Base-by-base conservation (phyloP, 2,113 vertebrate genomes). In the Gymnocephalus cernua region DNA sequence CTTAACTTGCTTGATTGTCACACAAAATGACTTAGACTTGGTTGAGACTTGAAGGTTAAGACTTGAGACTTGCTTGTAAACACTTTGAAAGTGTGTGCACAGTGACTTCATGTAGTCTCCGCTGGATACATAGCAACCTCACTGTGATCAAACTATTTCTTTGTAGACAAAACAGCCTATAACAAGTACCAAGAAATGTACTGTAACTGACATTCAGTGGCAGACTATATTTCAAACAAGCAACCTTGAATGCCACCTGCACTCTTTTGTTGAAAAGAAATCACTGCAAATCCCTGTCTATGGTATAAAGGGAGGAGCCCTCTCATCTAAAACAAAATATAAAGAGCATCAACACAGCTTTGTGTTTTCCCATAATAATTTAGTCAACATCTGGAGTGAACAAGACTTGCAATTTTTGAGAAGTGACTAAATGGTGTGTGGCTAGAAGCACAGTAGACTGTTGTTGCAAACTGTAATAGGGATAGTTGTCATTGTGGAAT, bases 71-170 rank as follows among this genome's bases (percentile, higher is more conserved):
- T n/a, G n/a, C n/a, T n/a, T n/a, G n/a, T n/a, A n/a, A n/a, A n/a
- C n/a, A n/a, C n/a, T n/a, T n/a, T n/a, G n/a, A n/a, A n/a, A n/a
- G n/a, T n/a, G n/a, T n/a, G n/a, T n/a, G n/a, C 66, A 32, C 9
- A 15, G 25, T 23, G 68, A 57, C 35, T 6, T 61, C 16, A 29
- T 21, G 18, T 18, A 19, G 58, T 61, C 58, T 35, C 29, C 11
- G 29, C 58, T 35, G 35, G 53, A 57, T 71, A 53, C 38, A 9
- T 6, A 71, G 68, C 23, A 71, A 71, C 68, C 35, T 71, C 68
- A 44, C 13, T 2, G 14, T 25, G 27, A 44, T 41, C 15, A 15
- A 45, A 58, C 10, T n/a, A 32, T n/a, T 50, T 27, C 27, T 21
- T 50, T n/a, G 27, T 6, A 23, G 27, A 50, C 11, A 29, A 47